These are phyloP conservation scores for Chironomus riparius DNA, from an alignment of 2,888 invertebrate species.

Conservation along the genomic window DNA sequence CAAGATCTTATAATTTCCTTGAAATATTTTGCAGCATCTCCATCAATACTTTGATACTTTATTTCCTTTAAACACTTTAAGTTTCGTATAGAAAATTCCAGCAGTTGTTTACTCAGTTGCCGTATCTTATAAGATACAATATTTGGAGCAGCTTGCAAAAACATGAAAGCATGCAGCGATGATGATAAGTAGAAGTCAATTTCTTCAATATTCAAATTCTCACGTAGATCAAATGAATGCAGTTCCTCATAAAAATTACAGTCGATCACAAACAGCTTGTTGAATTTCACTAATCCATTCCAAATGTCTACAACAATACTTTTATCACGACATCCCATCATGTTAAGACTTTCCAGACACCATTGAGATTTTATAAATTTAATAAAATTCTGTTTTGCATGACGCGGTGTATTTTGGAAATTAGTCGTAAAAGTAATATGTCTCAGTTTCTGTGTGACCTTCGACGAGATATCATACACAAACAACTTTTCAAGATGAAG, in stretches of 20 bases:
- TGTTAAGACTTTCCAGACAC: background rate
- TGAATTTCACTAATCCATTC: background rate
- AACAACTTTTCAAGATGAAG: background rate
- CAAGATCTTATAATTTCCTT: background rate
- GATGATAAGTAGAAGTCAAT: slow-evolving; percentile 12
- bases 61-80: background rate
- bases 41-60: slow-evolving; percentile 14
- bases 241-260: background rate
- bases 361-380: background rate
- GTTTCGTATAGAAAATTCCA: background rate
- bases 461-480: background rate
- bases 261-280: slow-evolving; percentile 5
- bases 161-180: background rate
- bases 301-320: background rate
- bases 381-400: slow-evolving; percentile 3
- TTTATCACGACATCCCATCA: background rate
- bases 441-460: background rate
- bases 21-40: background rate
- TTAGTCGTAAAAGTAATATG: background rate
- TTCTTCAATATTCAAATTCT: background rate
- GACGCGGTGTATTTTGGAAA: background rate
- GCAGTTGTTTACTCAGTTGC: slow-evolving; percentile 8
- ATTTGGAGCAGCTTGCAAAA: slow-evolving; percentile 6
- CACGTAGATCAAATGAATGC: background rate
- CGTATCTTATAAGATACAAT: background rate